Percentiles rank a stretch among this genome's conserved stretches.
Conservation (phyloP, 2,113 vertebrate genomes). For the Coracopsis vasa region DNA sequence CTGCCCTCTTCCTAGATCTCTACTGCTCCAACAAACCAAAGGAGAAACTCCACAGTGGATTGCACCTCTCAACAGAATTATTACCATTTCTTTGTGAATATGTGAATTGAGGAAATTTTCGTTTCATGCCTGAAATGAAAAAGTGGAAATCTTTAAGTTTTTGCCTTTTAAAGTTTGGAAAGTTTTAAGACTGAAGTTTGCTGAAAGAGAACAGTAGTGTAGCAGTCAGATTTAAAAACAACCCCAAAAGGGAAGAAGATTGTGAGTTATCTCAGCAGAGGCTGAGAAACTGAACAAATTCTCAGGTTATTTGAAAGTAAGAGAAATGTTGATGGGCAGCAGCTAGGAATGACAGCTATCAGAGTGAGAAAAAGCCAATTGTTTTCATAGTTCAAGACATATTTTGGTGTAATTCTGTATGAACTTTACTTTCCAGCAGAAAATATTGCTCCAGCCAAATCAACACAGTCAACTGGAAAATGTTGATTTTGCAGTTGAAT, state of each 20-base stretch:
- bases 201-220: neutral
- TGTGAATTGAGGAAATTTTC: neutral
- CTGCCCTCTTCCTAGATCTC: neutral
- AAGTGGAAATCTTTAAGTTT: neutral
- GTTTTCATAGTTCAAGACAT: neutral
- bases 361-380: neutral
- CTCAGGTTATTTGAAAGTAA: neutral
- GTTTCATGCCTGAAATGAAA: neutral
- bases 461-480: neutral
- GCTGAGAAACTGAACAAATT: neutral
- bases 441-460: neutral
- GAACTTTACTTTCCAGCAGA: neutral
- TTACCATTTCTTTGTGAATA: neutral
- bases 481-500: neutral
- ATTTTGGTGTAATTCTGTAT: neutral
- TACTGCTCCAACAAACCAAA: rapidly evolving
- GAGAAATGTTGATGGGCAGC: neutral
- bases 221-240: neutral
- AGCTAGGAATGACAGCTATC: neutral
- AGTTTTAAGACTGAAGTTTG: neutral
- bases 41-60: neutral
- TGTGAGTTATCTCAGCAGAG: neutral
- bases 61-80: neutral
- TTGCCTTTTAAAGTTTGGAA: neutral
- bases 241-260: neutral